These are phyloP conservation scores for Mastomys natalensis DNA, from an alignment of 2,113 vertebrate species.

Conservation along the genomic window DNA sequence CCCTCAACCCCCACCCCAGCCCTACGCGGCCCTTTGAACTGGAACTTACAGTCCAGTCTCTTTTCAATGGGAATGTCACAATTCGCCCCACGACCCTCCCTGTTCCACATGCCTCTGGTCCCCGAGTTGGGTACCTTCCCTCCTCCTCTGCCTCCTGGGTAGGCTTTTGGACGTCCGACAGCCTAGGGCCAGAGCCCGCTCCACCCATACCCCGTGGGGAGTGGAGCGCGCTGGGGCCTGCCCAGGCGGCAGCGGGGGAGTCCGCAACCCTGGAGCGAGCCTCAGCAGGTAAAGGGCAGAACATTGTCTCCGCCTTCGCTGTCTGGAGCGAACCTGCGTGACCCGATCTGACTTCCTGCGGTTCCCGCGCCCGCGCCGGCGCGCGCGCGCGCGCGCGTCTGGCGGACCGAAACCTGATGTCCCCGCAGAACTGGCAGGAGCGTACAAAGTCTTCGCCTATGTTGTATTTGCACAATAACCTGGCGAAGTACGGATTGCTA, in stretches of 20 bases:
- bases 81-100: not conserved
- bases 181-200: not conserved
- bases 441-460: not conserved
- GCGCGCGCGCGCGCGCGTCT: not conserved
- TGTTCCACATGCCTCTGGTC: not conserved
- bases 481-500: not conserved
- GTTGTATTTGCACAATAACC: not conserved
- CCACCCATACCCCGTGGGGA: not conserved
- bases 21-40: not conserved
- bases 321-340: not conserved
- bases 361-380: not conserved
- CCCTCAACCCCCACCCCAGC: not conserved
- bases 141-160: not conserved
- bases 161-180: not conserved
- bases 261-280: not conserved
- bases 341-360: not conserved
- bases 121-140: no score
- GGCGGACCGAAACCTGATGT: not conserved
- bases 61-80: not conserved
- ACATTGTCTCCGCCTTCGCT: not conserved
- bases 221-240: not conserved
- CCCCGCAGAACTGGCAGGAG: not conserved
- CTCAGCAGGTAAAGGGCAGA: not conserved
- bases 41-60: not conserved
- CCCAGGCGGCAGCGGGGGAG: not conserved